Evolutionary conservation across 2,113 vertebrate species (phyloP).

Genomic region (Butastur rufipennis): DNA sequence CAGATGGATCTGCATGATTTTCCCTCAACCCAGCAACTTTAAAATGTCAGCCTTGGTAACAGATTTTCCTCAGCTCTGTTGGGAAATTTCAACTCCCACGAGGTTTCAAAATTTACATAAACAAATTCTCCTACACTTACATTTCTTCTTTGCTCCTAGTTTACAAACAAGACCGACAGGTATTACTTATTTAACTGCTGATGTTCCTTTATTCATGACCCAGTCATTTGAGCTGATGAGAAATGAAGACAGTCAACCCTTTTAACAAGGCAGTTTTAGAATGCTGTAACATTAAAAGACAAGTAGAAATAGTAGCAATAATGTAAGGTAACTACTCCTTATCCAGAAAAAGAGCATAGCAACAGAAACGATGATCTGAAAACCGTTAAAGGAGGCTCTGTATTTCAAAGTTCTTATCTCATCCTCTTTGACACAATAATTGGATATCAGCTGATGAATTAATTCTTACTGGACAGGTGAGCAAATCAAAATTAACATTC

Average conservation of each 20-base stretch:
- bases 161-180: neutral
- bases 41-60: constrained; percentile 45
- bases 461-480: constrained; percentile 7
- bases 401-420: neutral
- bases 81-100: constrained; percentile 36
- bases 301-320: neutral
- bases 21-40: neutral
- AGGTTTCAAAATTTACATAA: constrained; percentile 29
- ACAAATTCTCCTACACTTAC: constrained; percentile 18
- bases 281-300: neutral
- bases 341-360: neutral
- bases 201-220: neutral
- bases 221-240: neutral
- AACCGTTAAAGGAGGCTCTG: neutral
- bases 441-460: neutral
- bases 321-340: neutral
- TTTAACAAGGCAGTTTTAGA: neutral
- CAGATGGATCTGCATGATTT: constrained; percentile 21
- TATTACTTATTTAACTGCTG: neutral
- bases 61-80: constrained; percentile 44
- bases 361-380: neutral
- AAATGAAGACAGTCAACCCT: neutral
- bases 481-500: neutral
- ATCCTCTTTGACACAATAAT: neutral
- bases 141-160: neutral